Conservation (phyloP, 2,797 vertebrate species). For the Tolypeutes matacus region DNA sequence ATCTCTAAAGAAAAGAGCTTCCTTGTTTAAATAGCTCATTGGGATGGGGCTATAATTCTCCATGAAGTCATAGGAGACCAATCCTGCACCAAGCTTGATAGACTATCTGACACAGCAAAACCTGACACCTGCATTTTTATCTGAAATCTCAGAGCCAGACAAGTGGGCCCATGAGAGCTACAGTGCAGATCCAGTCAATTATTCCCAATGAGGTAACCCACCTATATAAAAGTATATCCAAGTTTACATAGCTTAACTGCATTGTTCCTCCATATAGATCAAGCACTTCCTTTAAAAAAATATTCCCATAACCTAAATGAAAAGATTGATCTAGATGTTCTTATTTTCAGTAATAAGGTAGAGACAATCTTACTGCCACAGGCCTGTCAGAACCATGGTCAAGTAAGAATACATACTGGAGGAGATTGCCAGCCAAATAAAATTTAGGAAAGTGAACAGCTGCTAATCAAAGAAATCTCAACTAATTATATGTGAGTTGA, state of each 20-base stretch:
- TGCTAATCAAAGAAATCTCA: too few species aligned
- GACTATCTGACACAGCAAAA: background rate
- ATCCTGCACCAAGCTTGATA: accelerated
- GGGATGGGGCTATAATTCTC: background rate
- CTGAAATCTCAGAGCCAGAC: background rate
- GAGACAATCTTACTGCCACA: too few species aligned
- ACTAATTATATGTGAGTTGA: too few species aligned
- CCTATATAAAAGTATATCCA: background rate
- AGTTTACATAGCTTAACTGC: background rate
- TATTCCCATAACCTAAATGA: background rate
- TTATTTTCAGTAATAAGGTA: too few species aligned
- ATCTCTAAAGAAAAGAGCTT: background rate
- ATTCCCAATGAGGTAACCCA: background rate
- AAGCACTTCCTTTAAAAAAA: background rate
- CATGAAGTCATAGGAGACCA: background rate
- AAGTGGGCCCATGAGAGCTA: background rate
- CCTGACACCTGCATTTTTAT: background rate
- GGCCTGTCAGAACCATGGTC: too few species aligned
- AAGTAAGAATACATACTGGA: too few species aligned
- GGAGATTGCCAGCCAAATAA: too few species aligned
- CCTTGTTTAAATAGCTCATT: background rate
- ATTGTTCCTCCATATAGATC: background rate
- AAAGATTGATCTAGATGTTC: too few species aligned
- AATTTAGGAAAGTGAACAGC: too few species aligned
- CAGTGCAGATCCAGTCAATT: background rate